These are phyloP conservation scores for Thymelicus lineola DNA, from an alignment of 2,888 invertebrate genomes.

Conservation along the genomic window DNA sequence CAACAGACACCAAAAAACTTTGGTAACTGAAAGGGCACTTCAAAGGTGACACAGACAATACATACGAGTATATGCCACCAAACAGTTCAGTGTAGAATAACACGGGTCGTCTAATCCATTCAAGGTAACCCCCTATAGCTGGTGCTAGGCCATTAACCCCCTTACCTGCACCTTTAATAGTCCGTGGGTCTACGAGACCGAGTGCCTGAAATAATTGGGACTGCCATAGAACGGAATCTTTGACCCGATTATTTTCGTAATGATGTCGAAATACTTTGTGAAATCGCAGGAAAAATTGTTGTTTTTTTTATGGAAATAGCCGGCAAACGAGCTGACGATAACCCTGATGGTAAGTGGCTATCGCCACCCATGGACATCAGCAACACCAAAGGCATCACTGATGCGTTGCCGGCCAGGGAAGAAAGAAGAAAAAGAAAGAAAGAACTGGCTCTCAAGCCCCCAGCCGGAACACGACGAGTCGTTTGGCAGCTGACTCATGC, in stretches of 20 bases:
- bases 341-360: too few relatives aligned
- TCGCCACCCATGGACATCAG: too few relatives aligned
- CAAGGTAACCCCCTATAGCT: slow-evolving; percentile 14
- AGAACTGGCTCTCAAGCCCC: too few relatives aligned
- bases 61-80: neutral
- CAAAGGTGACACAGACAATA: neutral
- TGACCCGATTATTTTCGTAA: slow-evolving; percentile 30
- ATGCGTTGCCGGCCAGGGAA: too few relatives aligned
- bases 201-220: slow-evolving; percentile 34
- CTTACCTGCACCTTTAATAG: slow-evolving; percentile 34
- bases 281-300: slow-evolving; percentile 1
- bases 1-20: neutral
- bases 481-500: too few relatives aligned
- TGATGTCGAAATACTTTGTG: slow-evolving; percentile 23
- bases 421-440: too few relatives aligned
- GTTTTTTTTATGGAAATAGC: too few relatives aligned
- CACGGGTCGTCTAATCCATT: slow-evolving; percentile 13
- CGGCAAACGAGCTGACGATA: too few relatives aligned
- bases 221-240: slow-evolving; percentile 29
- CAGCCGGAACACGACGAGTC: too few relatives aligned
- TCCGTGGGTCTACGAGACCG: slow-evolving; percentile 21
- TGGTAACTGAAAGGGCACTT: neutral
- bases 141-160: slow-evolving; percentile 22
- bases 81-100: slow-evolving; percentile 18
- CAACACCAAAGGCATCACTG: too few relatives aligned